A percentile compares a stretch with the other conserved stretches of the same genome.
Evolutionary conservation across 2,113 vertebrate species (phyloP).

Genomic region (Zonotrichia leucophrys): DNA sequence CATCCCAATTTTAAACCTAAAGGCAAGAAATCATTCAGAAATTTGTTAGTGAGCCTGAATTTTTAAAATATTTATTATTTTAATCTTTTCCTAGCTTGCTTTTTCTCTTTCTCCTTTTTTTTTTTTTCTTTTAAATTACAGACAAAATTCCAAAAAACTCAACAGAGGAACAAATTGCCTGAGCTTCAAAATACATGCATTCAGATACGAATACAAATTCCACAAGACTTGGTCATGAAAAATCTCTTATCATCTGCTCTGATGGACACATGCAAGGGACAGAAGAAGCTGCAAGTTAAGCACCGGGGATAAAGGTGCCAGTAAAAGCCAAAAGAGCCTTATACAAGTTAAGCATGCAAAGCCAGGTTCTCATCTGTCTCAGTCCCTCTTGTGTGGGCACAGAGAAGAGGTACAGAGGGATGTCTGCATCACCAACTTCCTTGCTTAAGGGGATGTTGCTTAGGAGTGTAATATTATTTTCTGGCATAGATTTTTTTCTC

Average conservation of each 20-base stretch:
- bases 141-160: not conserved
- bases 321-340: not conserved
- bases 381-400: not conserved
- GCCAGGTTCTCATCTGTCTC: not conserved
- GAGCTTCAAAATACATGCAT: not conserved
- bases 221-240: not conserved
- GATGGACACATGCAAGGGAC: not conserved
- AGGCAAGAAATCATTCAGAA: not conserved
- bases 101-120: not conserved
- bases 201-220: not conserved
- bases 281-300: not conserved
- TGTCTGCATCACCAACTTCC: not conserved
- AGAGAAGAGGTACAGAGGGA: not conserved
- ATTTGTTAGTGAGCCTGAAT: not conserved
- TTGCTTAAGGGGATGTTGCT: not conserved
- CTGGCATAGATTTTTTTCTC: constrained; percentile 1
- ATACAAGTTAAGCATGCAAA: not conserved
- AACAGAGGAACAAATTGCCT: not conserved
- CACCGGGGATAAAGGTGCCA: not conserved
- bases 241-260: not conserved
- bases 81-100: not conserved
- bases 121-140: not conserved
- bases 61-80: not conserved
- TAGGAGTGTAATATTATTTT: not conserved
- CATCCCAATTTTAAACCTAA: constrained; percentile 1